Evolutionary conservation across 2,888 invertebrate genomes (phyloP), one percentile per base, ranked within the genome.

Genomic region (Phyto melanocephala): DNA sequence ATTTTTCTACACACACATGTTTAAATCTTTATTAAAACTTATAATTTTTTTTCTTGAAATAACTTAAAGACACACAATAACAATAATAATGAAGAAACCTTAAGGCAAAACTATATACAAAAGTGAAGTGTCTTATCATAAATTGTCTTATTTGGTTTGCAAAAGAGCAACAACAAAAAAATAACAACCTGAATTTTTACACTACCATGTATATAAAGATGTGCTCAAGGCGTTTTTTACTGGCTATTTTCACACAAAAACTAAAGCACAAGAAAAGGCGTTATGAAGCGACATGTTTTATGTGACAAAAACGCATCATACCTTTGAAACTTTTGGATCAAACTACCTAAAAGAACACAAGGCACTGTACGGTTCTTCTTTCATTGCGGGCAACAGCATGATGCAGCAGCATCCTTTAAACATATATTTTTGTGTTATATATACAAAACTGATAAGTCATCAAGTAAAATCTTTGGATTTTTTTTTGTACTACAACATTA

Each of bases 301-400:
- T 82, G 71, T 82, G 79, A 82, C 82, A 82, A 82, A 78, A 80
- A 71, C 63, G 47, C 24, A 65, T 45, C 17, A 56, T 10, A 17
- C 11, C 50, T 17, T 40, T 37, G 10, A 17, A 22, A 50, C n/a
- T 1, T 28, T 45, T 33, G 10, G 10, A 15, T 11, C 24, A 33
- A 0, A 6, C 47, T 60, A 35, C 10, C 47, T 60, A 35, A 47
- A 22, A 15, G 15, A 6, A 28, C 4, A 28, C 3, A 28, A 28
- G 6, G 3, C 28, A 28, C 6, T 28, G 6, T 28, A 28, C 28
- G 6, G 6, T 42, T 42, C n/a, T 42, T 17, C 15, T n/a, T 50
- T 13, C 52, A 24, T 24, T 11, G 17, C 47, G 10, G 47, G 11
- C 22, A 47, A 28, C 28, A 28, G 6, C 28, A 28, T n/a, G 28